Evolutionary conservation across 1,140 invertebrate species (phyloP).

Genomic region (Papilio polytes): DNA sequence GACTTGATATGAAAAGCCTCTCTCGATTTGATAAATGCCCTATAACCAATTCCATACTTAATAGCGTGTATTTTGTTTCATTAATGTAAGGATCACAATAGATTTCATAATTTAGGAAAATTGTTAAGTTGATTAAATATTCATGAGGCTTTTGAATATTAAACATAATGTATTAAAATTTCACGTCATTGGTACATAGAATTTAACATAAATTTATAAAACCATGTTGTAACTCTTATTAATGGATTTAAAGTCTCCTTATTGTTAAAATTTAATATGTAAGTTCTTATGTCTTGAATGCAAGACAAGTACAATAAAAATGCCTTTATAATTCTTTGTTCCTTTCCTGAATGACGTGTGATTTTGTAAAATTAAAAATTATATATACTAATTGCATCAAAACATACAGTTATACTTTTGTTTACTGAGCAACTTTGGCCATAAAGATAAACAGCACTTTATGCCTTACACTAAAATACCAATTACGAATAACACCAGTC

Average conservation of each 20-base stretch:
- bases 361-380: slow-evolving; percentile 5
- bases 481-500: background rate
- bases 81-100: slow-evolving; percentile 1
- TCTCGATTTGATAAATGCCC: background rate
- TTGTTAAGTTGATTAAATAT: slow-evolving; percentile 7
- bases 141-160: background rate
- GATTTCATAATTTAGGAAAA: slow-evolving; percentile 16
- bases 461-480: background rate
- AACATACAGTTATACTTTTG: background rate
- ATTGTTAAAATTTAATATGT: slow-evolving; percentile 32
- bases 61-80: slow-evolving; percentile 5
- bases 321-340: slow-evolving; percentile 34
- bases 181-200: slow-evolving; percentile 15
- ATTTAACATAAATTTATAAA: slow-evolving; percentile 11
- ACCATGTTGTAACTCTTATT: slow-evolving; percentile 23
- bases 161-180: slow-evolving; percentile 14
- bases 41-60: background rate
- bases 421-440: background rate
- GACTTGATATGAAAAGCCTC: slow-evolving; percentile 1
- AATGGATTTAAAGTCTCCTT: slow-evolving; percentile 23
- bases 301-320: slow-evolving; percentile 37
- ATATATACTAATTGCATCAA: background rate
- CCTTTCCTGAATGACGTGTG: slow-evolving; percentile 30
- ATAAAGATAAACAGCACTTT: background rate
- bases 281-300: slow-evolving; percentile 36